Base-by-base conservation (phyloP, 2,113 vertebrate species). In the Onychorhynchus coronatus region DNA sequence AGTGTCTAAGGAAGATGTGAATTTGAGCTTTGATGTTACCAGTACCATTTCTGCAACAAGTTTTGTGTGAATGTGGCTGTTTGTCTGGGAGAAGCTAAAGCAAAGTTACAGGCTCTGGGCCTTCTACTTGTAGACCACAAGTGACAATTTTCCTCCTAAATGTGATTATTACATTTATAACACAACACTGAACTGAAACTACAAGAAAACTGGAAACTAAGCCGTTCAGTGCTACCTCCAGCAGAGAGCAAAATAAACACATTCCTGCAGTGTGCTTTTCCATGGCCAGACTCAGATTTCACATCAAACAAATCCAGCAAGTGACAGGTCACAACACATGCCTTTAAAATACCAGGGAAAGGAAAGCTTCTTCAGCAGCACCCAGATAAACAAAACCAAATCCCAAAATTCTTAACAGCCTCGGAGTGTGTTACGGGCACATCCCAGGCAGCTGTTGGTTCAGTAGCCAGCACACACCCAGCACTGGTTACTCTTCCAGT, bases 311-410 rank as follows among this genome's bases (percentile, higher is more conserved):
- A 78, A 89, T 62, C 66, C 37, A 85, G 65, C 27, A 46, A 95
- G 73, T 47, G 88, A 87, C 91, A 85, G 84, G 85, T 89, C 87
- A 83, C 74, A 82, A 91, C 50, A 72, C 8, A 44, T 24, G 73
- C 73, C 58, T 93, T 89, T 67, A 78, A 82, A 94, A 81, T 72
- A 82, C 70, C n/a, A 39, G 61, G 28, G 44, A 58, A 78, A 85
- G 41, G 22, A 96, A 84, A 96, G 85, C 81, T 96, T 78, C 94
- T 85, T 83, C 85, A 93, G 71, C 78, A 90, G 88, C 88, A 72
- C 11, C 31, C 31, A 42, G 39, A 67, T 33, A 66, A 86, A 89
- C 53, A 39, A 85, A 85, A 47, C 37, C 41, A 79, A 93, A 23
- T 9, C 33, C 16, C 17, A 1, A 0, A 23, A 53, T 44, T 83